These are phyloP conservation scores for Heterotis niloticus DNA, from an alignment of 2,113 vertebrate genomes.

Conservation along the genomic window DNA sequence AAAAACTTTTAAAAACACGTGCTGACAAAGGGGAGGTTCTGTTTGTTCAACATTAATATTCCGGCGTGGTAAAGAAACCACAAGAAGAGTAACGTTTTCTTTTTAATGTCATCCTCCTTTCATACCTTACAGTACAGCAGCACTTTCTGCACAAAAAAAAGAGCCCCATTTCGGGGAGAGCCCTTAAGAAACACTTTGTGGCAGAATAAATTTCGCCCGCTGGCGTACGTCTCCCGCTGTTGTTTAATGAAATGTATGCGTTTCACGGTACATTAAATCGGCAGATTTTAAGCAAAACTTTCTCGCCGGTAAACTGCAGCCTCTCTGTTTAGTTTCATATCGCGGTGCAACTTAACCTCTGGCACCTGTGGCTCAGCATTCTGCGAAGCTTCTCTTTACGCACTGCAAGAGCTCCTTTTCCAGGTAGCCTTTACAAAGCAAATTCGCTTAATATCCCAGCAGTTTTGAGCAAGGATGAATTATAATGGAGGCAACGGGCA, in stretches of 20 bases:
- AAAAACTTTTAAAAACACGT: slow-evolving; percentile 1
- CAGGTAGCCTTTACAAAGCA: too few relatives aligned
- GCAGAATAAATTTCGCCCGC: not conserved
- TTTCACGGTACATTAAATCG: slow-evolving; percentile 25
- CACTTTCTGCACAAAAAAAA: not conserved
- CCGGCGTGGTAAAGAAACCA: not conserved
- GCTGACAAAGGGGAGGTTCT: not conserved
- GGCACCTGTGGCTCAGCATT: not conserved
- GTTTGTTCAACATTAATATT: not conserved
- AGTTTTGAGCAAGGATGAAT: too few relatives aligned
- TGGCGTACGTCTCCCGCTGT: not conserved
- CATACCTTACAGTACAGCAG: not conserved
- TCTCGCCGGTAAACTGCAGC: not conserved
- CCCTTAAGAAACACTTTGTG: not conserved
- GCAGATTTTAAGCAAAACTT: slow-evolving; percentile 16
- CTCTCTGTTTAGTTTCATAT: slow-evolving; percentile 3
- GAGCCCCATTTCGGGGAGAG: slow-evolving; percentile 7
- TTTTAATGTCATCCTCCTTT: not conserved
- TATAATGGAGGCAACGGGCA: too few relatives aligned
- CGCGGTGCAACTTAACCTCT: not conserved
- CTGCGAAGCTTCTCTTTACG: not conserved
- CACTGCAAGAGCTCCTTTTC: not conserved
- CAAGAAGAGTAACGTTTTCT: not conserved
- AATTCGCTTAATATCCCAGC: too few relatives aligned
- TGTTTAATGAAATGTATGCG: slow-evolving; percentile 21